Conservation (phyloP, 2,797 vertebrate genomes). For the Notoglanidium macrostoma region DNA sequence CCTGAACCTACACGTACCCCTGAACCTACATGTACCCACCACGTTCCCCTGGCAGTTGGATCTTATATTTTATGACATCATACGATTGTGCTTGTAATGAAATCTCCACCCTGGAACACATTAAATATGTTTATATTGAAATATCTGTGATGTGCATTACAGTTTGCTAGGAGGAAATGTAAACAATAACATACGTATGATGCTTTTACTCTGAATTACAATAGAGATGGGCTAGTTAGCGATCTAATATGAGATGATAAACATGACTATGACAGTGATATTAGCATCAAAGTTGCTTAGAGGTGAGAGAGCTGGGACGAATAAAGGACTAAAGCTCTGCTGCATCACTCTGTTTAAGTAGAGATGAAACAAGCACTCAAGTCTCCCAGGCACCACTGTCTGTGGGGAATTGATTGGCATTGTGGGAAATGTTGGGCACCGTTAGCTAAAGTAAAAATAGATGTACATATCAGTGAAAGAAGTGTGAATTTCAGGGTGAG, state of each 20-base stretch:
- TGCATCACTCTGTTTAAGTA: not conserved
- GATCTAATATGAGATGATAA: too few relatives aligned
- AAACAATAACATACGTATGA: too few relatives aligned
- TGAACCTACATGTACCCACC: not conserved
- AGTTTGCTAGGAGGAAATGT: not conserved
- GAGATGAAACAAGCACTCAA: not conserved
- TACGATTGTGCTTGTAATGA: not conserved
- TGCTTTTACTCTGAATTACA: too few relatives aligned
- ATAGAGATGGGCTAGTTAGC: too few relatives aligned
- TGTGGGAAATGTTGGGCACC: not conserved
- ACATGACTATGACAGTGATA: not conserved
- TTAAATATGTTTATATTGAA: not conserved
- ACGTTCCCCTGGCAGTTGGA: not conserved
- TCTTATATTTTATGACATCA: not conserved
- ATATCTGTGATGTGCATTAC: not conserved
- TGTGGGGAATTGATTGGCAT: not conserved
- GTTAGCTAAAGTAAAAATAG: not conserved
- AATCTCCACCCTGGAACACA: not conserved
- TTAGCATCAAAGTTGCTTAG: not conserved
- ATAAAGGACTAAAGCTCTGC: too few relatives aligned
- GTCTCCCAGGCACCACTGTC: not conserved
- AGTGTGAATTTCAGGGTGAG: not conserved
- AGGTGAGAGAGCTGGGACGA: too few relatives aligned
- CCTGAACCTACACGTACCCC: not conserved
- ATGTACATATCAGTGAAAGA: not conserved